A percentile compares a stretch with the other conserved stretches of the same genome.
Conservation (phyloP, 2,888 invertebrate genomes). For the Andrena trimmerana region DNA sequence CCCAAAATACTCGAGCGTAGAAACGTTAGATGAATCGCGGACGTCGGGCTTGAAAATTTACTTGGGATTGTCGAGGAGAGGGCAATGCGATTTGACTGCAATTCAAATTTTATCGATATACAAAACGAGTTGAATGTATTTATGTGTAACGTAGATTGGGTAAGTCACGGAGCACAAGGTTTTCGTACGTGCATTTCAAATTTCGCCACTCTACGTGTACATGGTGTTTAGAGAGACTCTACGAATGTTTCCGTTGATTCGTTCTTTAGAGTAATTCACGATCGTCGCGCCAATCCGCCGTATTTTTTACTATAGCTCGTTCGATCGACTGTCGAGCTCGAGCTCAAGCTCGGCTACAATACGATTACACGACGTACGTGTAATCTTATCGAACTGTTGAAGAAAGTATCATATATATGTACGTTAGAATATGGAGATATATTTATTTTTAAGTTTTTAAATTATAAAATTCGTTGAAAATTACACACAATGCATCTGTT, state of each 20-base stretch:
- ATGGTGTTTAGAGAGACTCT: constrained; percentile 49
- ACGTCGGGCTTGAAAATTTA: constrained; percentile 6
- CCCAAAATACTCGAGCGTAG: neutral
- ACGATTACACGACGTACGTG: constrained; percentile 50
- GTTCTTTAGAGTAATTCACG: constrained; percentile 37
- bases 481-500: constrained; percentile 56
- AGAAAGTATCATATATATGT: constrained; percentile 81
- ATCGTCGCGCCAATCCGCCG: constrained; percentile 49
- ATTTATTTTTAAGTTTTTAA: constrained; percentile 83
- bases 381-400: constrained; percentile 78
- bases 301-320: constrained; percentile 69
- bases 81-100: constrained; percentile 79
- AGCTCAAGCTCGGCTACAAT: constrained; percentile 61
- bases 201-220: constrained; percentile 55
- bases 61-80: constrained; percentile 24
- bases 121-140: constrained; percentile 35
- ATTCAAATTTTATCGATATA: constrained; percentile 64
- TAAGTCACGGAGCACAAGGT: constrained; percentile 48
- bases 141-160: constrained; percentile 60
- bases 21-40: neutral
- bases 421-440: constrained; percentile 81
- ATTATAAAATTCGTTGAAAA: constrained; percentile 79
- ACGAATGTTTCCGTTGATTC: constrained; percentile 43
- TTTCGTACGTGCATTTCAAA: constrained; percentile 47
- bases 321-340: constrained; percentile 64